These are phyloP conservation scores for Sorex maritimensis DNA, from an alignment of 2,797 vertebrate genomes.

Conservation along the genomic window DNA sequence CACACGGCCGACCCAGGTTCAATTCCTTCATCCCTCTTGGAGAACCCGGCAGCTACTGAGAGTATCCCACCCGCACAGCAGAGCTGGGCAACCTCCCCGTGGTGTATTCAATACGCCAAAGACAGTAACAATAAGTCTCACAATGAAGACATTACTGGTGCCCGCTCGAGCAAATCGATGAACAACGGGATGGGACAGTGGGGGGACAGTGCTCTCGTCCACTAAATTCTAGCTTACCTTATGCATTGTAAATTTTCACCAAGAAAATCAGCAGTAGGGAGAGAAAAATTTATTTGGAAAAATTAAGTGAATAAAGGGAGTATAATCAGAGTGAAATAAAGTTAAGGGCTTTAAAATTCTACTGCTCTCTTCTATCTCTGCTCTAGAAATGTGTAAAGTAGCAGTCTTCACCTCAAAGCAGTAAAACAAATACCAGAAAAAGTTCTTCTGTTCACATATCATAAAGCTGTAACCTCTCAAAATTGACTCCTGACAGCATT, in stretches of 20 bases:
- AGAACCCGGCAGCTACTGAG: too few species aligned
- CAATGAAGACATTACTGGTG: too few species aligned
- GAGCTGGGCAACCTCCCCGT: too few species aligned
- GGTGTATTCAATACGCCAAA: too few species aligned
- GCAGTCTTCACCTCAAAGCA: not conserved
- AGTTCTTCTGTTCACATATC: not conserved
- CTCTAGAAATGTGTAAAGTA: not conserved
- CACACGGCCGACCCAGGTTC: too few species aligned
- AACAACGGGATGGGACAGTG: too few species aligned
- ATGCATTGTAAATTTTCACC: conserved; percentile 5
- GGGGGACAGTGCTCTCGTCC: too few species aligned
- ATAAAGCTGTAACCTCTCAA: conserved; percentile 61
- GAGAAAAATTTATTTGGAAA: conserved; percentile 60
- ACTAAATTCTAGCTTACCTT: not conserved
- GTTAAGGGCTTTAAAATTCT: not conserved
- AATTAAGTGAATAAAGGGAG: not conserved
- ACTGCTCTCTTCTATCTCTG: not conserved
- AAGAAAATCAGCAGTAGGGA: conserved; percentile 44
- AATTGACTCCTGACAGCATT: not conserved
- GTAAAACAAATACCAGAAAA: not conserved
- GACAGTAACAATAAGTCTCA: too few species aligned
- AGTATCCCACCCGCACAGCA: too few species aligned
- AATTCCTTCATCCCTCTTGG: too few species aligned
- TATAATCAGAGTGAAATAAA: not conserved
- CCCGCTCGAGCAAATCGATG: too few species aligned